A percentile compares a stretch with the other conserved stretches of the same genome.
These are phyloP conservation scores for Podarcis raffonei DNA, from an alignment of 2,113 vertebrate genomes.

Conservation along the genomic window DNA sequence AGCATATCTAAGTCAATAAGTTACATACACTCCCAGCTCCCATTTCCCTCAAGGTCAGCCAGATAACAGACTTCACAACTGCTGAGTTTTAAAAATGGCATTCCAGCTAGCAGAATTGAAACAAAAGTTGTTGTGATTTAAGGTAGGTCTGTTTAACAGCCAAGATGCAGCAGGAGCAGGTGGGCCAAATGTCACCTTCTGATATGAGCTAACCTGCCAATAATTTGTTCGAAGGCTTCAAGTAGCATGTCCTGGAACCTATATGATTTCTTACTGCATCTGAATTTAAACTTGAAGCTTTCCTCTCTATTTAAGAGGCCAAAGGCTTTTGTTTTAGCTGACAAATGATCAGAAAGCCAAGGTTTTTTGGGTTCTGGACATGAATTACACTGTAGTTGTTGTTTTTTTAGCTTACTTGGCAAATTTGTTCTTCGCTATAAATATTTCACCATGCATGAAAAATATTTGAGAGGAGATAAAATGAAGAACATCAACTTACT, in stretches of 20 bases:
- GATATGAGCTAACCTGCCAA: background rate
- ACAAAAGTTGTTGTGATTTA: background rate
- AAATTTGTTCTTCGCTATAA: accelerated
- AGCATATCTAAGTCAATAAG: background rate
- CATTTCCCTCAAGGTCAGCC: background rate
- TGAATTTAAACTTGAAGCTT: background rate
- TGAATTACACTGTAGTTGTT: background rate
- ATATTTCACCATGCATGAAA: accelerated
- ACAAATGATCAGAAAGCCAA: background rate
- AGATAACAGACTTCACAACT: background rate
- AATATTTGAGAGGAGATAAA: background rate
- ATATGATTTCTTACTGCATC: background rate
- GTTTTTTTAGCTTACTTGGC: background rate
- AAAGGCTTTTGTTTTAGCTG: background rate
- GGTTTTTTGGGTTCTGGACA: background rate
- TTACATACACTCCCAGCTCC: background rate
- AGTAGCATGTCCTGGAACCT: background rate
- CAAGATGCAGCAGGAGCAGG: background rate
- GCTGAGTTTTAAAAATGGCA: background rate
- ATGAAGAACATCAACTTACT: slow-evolving; percentile 51
- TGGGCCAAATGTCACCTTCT: background rate
- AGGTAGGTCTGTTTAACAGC: background rate
- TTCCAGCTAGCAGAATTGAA: background rate
- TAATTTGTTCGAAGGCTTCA: background rate
- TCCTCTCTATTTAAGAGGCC: background rate